Evolutionary conservation across 1,140 invertebrate genomes (phyloP).

Genomic region (Chrysoperla carnea): DNA sequence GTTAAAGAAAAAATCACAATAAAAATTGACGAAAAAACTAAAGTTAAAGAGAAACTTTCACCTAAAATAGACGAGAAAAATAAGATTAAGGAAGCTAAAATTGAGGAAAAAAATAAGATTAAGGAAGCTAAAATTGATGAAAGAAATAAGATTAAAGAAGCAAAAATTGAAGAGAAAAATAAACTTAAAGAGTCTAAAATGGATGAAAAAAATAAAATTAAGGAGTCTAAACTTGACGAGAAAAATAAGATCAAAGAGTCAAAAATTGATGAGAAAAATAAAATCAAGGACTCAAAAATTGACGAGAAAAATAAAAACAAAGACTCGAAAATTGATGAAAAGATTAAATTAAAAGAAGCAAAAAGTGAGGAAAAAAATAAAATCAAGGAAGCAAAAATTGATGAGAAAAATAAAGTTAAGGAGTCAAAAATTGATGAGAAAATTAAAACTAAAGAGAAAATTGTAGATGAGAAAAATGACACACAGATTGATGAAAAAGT

Average conservation of each 20-base stretch:
- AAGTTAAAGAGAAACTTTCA: background rate
- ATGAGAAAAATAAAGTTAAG: conserved; percentile 1
- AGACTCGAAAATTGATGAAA: conserved; percentile 1
- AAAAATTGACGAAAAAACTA: no score
- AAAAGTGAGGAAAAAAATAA: conserved; percentile 2
- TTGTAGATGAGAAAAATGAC: no score
- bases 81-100: conserved; percentile 4
- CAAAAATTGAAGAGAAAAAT: no score
- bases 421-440: conserved; percentile 5
- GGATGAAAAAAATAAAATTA: no score
- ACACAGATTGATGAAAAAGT: no score
- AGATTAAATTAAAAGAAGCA: background rate
- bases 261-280: background rate
- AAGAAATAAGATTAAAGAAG: no score
- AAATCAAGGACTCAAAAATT: background rate
- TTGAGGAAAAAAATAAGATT: background rate
- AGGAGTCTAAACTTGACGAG: no score
- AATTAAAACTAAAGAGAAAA: conserved; percentile 12
- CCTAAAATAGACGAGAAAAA: background rate
- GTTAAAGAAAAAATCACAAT: no score
- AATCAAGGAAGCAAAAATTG: conserved; percentile 3
- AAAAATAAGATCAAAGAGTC: conserved; percentile 1
- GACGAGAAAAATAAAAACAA: conserved; percentile 1
- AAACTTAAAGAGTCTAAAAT: no score
- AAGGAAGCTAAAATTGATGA: conserved; percentile 3